Base-by-base conservation (phyloP, 2,113 vertebrate species). In the Atractosteus spatula region DNA sequence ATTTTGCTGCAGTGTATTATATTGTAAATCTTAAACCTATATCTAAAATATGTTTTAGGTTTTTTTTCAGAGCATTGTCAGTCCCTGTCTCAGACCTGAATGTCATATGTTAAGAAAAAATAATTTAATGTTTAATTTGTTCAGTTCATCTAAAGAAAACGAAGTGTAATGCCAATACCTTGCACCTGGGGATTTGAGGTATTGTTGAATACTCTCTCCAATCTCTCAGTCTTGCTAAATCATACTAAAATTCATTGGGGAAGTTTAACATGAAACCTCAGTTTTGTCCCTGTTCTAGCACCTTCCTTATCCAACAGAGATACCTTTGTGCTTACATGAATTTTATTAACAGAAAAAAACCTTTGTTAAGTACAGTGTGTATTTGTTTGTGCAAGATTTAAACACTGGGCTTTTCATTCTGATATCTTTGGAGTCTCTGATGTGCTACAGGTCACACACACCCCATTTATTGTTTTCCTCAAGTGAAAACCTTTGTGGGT, bases 281-380 rank as follows among this genome's bases (percentile, higher is more conserved):
- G 75, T 29, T 82, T 70, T 74, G 41, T 51, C 2, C 29, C 41
- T 55, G 47, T 17, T 45, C 62, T 59, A 29, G 74, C 67, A 55
- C 44, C 64, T 43, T 56, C 71, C 64, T 72, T 64, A 78, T 81
- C 80, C 75, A 79, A 78, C 74, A 76, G 75, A 61, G 70, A 63
- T 41, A 29, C 69, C 63, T 81, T 80, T 83, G 74, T 74, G 73
- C 59, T 62, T 41, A 67, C 71, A 67, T 71, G 64, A 57, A 75
- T 74, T 55, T 77, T 74, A 61, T 72, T 70, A 47, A 69, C 71
- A 61, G 66, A 75, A 71, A 62, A 62, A 41, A 43, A 76, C 55
- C 56, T 55, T 29, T 29, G 29, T 29, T 29, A 29, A 1, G 29
- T 29, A 29, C 29, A 29, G 29, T 29, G 29, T 29, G 29, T 29